Percentiles rank a stretch among this genome's conserved stretches.
Evolutionary conservation across 53 echinoderm and acorn worm genomes (phyloP).

Genomic region (Holothuria scabra): DNA sequence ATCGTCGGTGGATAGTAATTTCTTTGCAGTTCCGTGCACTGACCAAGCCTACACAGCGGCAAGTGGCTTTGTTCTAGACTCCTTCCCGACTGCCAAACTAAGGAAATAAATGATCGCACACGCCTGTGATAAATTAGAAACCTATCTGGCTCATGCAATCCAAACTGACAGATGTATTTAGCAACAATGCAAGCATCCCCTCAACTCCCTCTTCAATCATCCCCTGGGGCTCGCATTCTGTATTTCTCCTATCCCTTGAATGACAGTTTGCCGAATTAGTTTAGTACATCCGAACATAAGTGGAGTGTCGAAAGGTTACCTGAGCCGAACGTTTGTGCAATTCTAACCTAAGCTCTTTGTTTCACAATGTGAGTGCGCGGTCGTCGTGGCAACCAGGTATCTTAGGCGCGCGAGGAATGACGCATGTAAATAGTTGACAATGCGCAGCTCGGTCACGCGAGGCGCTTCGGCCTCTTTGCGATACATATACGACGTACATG

Average conservation of each 20-base stretch:
- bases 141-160: slow-evolving; percentile 15
- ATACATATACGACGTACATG: too few species aligned
- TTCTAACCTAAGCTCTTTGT: slow-evolving; percentile 27
- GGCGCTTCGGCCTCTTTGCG: not conserved
- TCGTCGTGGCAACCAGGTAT: slow-evolving; percentile 37
- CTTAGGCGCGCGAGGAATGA: slow-evolving; percentile 38
- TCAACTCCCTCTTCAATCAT: slow-evolving; percentile 17
- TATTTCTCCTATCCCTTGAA: slow-evolving; percentile 25
- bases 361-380: slow-evolving; percentile 37
- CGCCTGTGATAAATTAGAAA: slow-evolving; percentile 6
- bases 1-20: not conserved
- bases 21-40: not conserved
- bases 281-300: slow-evolving; percentile 41
- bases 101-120: slow-evolving; percentile 1
- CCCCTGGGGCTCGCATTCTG: slow-evolving; percentile 12
- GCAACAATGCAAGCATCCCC: slow-evolving; percentile 14
- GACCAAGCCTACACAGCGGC: slow-evolving; percentile 27
- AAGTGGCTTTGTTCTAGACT: slow-evolving; percentile 15
- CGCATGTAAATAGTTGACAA: slow-evolving; percentile 37
- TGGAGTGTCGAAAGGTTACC: slow-evolving; percentile 47
- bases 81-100: not conserved
- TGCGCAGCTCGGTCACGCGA: slow-evolving; percentile 19
- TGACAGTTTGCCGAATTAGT: slow-evolving; percentile 41
- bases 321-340: slow-evolving; percentile 15
- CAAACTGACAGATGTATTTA: slow-evolving; percentile 40